These are phyloP conservation scores for Tenthredo scrophulariae DNA, from an alignment of 2,888 invertebrate species.

Conservation along the genomic window DNA sequence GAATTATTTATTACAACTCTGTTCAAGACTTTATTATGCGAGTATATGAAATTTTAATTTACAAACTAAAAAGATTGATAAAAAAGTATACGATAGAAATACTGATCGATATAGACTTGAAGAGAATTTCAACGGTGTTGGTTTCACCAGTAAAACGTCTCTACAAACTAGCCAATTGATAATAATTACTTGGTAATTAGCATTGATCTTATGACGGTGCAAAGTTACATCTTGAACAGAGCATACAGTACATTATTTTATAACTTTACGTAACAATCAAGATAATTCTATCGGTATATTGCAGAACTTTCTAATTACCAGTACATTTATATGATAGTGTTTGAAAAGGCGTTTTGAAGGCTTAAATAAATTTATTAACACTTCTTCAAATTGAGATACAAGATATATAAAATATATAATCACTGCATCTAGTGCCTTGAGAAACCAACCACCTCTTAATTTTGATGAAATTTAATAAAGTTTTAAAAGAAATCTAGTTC, in stretches of 20 bases:
- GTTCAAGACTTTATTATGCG: constrained; percentile 30
- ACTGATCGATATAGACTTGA: background rate
- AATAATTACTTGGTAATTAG: constrained; percentile 23
- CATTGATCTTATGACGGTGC: background rate
- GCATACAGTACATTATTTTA: constrained; percentile 26
- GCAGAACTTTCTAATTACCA: constrained; percentile 12
- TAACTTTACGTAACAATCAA: constrained; percentile 29
- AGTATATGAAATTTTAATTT: background rate
- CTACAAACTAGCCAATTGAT: background rate
- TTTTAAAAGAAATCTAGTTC: background rate
- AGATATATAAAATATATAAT: background rate
- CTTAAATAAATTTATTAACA: background rate
- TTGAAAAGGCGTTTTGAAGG: constrained; percentile 30
- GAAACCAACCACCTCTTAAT: background rate
- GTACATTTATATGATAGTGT: constrained; percentile 22
- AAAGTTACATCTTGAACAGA: constrained; percentile 38
- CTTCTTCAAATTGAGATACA: background rate
- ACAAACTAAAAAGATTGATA: constrained; percentile 7
- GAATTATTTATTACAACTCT: constrained; percentile 19
- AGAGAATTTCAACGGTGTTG: background rate
- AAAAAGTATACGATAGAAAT: background rate
- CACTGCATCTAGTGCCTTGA: background rate
- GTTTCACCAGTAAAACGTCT: constrained; percentile 35
- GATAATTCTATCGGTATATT: constrained; percentile 6
- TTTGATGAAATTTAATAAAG: background rate